Conservation (phyloP, 2,888 invertebrate genomes). For the Sphecodes monilicornis region DNA sequence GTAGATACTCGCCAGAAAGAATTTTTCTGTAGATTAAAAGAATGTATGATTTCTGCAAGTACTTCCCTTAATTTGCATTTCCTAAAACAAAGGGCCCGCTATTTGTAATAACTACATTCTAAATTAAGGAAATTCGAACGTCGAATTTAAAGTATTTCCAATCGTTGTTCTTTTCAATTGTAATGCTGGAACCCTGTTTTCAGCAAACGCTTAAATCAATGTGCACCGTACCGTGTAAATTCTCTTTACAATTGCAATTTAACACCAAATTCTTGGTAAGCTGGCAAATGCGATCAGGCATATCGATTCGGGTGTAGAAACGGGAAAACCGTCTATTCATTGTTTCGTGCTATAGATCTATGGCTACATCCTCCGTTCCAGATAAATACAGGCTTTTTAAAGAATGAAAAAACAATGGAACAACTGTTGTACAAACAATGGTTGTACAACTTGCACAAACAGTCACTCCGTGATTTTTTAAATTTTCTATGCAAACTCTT, state of each 20-base stretch:
- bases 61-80: not conserved
- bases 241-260: conserved; percentile 64
- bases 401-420: not conserved
- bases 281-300: conserved; percentile 46
- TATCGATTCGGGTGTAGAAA: conserved; percentile 10
- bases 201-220: conserved; percentile 48
- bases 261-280: conserved; percentile 57
- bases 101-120: not conserved
- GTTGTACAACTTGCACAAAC: not conserved
- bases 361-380: not conserved
- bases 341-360: not conserved
- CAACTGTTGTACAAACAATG: not conserved
- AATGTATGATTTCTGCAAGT: too few relatives aligned
- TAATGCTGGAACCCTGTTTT: not conserved
- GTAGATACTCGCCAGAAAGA: too few relatives aligned
- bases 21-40: too few relatives aligned
- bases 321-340: conserved; percentile 4
- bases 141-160: not conserved
- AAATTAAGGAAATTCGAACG: not conserved
- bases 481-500: not conserved
- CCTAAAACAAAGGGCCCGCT: not conserved
- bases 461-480: not conserved
- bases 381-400: not conserved
- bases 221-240: conserved; percentile 57
- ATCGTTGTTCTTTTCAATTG: not conserved